phyloP scores from a whole-genome alignment of 2,888 invertebrate genomes.

The Lochmaea capreae region DNA sequence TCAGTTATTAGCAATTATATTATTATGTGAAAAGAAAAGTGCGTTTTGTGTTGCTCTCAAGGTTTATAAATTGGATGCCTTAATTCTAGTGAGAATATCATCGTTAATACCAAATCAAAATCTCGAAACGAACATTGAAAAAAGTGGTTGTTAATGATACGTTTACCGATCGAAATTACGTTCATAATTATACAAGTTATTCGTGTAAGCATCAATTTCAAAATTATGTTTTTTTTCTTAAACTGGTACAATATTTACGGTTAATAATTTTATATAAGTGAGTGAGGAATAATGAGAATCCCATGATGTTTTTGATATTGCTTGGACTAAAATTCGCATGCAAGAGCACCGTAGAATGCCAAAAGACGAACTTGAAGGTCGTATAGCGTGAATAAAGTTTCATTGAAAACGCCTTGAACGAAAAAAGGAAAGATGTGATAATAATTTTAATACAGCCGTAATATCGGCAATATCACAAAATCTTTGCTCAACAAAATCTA shows the following conservation, averaged over 20 bases:
- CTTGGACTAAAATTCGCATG: conserved; percentile 14
- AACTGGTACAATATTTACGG: conserved; percentile 27
- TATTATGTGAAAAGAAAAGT: not conserved
- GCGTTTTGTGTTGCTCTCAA: not conserved
- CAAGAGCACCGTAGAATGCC: not conserved
- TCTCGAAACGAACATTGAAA: conserved; percentile 25
- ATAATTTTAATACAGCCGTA: too few species aligned
- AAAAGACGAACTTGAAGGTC: too few species aligned
- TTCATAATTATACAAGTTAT: conserved; percentile 32
- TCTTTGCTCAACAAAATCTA: too few species aligned
- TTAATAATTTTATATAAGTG: conserved; percentile 18
- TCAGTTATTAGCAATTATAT: not conserved
- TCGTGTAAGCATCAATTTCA: conserved; percentile 23
- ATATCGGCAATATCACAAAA: too few species aligned
- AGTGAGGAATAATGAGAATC: conserved; percentile 18
- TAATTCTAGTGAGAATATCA: not conserved
- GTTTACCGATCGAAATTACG: conserved; percentile 39
- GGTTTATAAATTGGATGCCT: not conserved
- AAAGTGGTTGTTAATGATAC: conserved; percentile 42
- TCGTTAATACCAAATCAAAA: conserved; percentile 35
- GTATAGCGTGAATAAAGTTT: too few species aligned
- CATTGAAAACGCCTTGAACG: too few species aligned
- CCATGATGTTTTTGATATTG: conserved; percentile 32
- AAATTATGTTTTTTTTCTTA: conserved; percentile 8
- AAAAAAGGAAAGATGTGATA: too few species aligned